Evolutionary conservation across 2,888 invertebrate genomes (phyloP).

Genomic region (Spilarctia lutea): DNA sequence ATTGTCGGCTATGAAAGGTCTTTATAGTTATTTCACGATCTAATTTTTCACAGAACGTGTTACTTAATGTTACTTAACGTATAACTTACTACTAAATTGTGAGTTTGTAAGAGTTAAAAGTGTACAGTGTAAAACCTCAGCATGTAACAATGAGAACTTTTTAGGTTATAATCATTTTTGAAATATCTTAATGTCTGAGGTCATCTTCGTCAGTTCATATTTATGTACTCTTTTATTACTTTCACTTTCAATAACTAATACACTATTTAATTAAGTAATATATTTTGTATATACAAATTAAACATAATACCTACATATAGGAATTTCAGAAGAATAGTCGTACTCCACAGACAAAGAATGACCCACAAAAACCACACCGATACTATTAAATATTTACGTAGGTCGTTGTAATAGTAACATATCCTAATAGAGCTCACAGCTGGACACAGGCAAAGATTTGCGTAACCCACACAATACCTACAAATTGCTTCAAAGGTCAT

Average conservation of each 20-base stretch:
- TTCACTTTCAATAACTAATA: too few species aligned
- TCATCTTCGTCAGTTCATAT: too few species aligned
- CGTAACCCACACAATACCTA: slow-evolving; percentile 45
- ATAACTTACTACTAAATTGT: not conserved
- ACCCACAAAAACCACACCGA: not conserved
- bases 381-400: slow-evolving; percentile 24
- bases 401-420: slow-evolving; percentile 47
- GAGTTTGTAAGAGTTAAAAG: not conserved
- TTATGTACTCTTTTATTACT: too few species aligned
- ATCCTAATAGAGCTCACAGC: slow-evolving; percentile 57
- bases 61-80: not conserved
- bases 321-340: not conserved
- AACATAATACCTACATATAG: too few species aligned
- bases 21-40: not conserved
- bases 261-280: too few species aligned
- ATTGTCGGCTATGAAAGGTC: not conserved
- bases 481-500: slow-evolving; percentile 49
- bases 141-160: not conserved
- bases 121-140: not conserved
- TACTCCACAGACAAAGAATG: slow-evolving; percentile 3
- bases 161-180: not conserved
- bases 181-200: too few species aligned
- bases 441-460: slow-evolving; percentile 50
- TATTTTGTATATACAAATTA: too few species aligned
- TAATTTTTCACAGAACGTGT: not conserved